Conservation (phyloP, 2,888 invertebrate species). For the Poecilus cupreus region DNA sequence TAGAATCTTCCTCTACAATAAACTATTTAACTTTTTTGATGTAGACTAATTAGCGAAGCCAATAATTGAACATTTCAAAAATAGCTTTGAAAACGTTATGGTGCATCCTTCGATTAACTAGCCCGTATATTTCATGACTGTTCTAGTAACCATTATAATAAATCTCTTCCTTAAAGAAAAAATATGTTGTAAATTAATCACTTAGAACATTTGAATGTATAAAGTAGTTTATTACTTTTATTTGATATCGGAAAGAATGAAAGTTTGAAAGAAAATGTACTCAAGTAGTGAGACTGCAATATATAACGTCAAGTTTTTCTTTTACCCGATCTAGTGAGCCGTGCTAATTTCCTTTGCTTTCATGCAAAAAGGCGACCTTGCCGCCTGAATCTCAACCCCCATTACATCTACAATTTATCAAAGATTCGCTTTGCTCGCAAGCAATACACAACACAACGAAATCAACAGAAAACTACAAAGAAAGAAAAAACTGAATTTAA, state of each 20-base stretch:
- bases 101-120: no score
- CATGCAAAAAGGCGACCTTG: constrained; percentile 29
- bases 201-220: not conserved
- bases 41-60: no score
- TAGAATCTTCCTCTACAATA: no score
- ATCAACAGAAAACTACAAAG: no score
- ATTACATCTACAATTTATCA: constrained; percentile 40
- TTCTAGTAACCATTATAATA: no score
- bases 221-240: not conserved
- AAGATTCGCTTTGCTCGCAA: constrained; percentile 25
- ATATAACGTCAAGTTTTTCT: constrained; percentile 25
- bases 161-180: not conserved
- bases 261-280: constrained; percentile 29
- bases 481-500: no score
- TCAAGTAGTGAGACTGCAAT: constrained; percentile 22
- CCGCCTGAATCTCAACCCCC: constrained; percentile 1
- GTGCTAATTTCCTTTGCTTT: constrained; percentile 34
- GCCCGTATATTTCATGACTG: not conserved
- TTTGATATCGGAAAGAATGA: not conserved
- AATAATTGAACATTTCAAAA: no score
- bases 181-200: not conserved
- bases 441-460: not conserved
- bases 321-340: not conserved
- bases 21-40: no score
- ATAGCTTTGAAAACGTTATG: no score